Conservation (phyloP, 2,113 vertebrate species). For the Thryonomys swinderianus region DNA sequence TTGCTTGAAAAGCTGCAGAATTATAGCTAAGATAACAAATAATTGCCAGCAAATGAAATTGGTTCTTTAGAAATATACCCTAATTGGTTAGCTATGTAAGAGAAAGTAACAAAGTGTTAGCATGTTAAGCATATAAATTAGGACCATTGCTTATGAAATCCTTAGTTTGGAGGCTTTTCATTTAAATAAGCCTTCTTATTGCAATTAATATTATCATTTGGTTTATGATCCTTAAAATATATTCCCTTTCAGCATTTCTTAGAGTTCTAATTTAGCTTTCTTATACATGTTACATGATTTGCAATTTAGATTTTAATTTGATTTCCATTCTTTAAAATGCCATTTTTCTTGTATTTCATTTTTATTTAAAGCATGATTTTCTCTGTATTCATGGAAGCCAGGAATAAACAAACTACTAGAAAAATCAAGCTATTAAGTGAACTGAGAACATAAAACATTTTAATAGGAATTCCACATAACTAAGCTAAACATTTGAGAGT, state of each 20-base stretch:
- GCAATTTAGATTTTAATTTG: constrained; percentile 83
- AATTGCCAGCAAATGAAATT: constrained; percentile 82
- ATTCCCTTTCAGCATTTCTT: constrained; percentile 69
- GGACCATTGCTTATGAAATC: constrained; percentile 59
- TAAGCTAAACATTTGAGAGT: constrained; percentile 73
- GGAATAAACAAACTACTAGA: constrained; percentile 69
- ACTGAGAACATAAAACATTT: constrained; percentile 69
- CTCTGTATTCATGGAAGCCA: constrained; percentile 54
- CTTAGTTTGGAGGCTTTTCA: constrained; percentile 70
- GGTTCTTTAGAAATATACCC: constrained; percentile 77
- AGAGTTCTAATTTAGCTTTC: constrained; percentile 72
- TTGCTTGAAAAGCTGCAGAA: constrained; percentile 81
- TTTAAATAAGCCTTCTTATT: constrained; percentile 75
- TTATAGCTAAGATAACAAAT: constrained; percentile 82
- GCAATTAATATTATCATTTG: constrained; percentile 77
- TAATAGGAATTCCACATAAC: constrained; percentile 76
- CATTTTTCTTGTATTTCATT: constrained; percentile 79
- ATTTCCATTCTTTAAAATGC: constrained; percentile 78
- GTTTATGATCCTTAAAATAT: constrained; percentile 77
- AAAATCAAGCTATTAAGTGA: constrained; percentile 77
- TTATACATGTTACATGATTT: constrained; percentile 73
- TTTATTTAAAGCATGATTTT: constrained; percentile 78
- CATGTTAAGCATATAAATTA: constrained; percentile 68
- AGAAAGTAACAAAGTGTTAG: constrained; percentile 74
- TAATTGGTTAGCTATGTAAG: constrained; percentile 82